Base-by-base conservation (phyloP, 2,888 invertebrate species). In the Blomia tropicalis region DNA sequence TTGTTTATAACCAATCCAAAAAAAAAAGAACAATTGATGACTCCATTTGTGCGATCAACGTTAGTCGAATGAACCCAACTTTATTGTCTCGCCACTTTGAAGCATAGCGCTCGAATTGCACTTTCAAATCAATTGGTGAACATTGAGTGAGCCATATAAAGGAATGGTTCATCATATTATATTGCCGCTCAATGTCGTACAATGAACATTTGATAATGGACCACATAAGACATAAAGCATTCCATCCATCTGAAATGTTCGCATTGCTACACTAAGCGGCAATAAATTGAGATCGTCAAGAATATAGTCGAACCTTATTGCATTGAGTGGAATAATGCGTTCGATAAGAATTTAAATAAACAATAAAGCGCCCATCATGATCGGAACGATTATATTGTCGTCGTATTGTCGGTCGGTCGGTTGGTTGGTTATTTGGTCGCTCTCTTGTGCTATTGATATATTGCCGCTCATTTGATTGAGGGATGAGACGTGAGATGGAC, bases 311-410 rank as follows among this genome's bases (percentile, higher is more conserved):
- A n/a, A n/a, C n/a, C n/a, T n/a, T n/a, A n/a, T 47, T 11, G 7
- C 22, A 27, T n/a, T 47, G 51, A 7, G n/a, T 17, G 36, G 51
- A 47, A 47, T 47, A 47, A 47, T 47, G n/a, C 7, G 51, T n/a
- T 47, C 51, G 22, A 47, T 47, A 47, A 47, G 11, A 47, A 47
- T 47, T 47, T 47, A 47, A 47, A 47, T 47, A 47, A 19, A 27
- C 51, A 47, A 11, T 17, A 36, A 36, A n/a, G n/a, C n/a, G n/a
- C n/a, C n/a, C n/a, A n/a, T n/a, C n/a, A n/a, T n/a, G n/a, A n/a
- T n/a, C n/a, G n/a, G n/a, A n/a, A 36, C 36, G 36, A 36, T 36
- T 36, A 36, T 36, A 36, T 36, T 36, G 36, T n/a, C n/a, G n/a
- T n/a, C n/a, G n/a, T n/a, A n/a, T n/a, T n/a, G n/a, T n/a, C n/a